Percentiles rank a stretch among this genome's conserved stretches.
These are phyloP conservation scores for Synanthedon formicaeformis DNA, from an alignment of 2,888 invertebrate species.

Conservation along the genomic window DNA sequence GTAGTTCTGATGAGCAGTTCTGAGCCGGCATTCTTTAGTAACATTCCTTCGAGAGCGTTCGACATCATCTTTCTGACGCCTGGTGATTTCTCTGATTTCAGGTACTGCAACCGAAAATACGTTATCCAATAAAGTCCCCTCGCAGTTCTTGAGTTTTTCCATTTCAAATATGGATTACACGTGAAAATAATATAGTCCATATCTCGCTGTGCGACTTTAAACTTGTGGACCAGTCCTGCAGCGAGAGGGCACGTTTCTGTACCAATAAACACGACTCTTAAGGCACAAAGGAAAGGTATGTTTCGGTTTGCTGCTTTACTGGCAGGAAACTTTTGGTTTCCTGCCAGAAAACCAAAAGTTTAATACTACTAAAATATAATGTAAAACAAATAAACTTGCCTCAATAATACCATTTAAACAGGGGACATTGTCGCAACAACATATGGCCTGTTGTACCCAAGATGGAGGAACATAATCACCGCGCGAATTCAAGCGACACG, in stretches of 20 bases:
- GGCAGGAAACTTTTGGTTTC: not conserved
- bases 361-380: not conserved
- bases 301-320: not conserved
- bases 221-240: too few species aligned
- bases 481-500: constrained; percentile 15
- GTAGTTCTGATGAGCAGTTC: constrained; percentile 11
- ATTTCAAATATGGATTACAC: too few species aligned
- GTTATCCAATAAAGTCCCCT: too few species aligned
- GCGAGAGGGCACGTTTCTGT: too few species aligned
- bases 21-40: constrained; percentile 12
- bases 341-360: not conserved
- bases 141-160: too few species aligned
- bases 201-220: too few species aligned
- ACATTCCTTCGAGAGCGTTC: constrained; percentile 15
- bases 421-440: constrained; percentile 12
- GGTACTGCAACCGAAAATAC: constrained; percentile 16
- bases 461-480: constrained; percentile 9
- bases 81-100: constrained; percentile 20
- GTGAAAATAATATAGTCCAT: too few species aligned
- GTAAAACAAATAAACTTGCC: constrained; percentile 6
- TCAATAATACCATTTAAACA: constrained; percentile 9
- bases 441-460: constrained; percentile 11
- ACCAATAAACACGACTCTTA: too few species aligned
- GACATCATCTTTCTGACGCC: constrained; percentile 22
- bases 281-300: too few species aligned